A percentile compares a stretch with the other conserved stretches of the same genome.
These are phyloP conservation scores for Podilymbus podiceps DNA, from an alignment of 2,113 vertebrate species.

Conservation along the genomic window DNA sequence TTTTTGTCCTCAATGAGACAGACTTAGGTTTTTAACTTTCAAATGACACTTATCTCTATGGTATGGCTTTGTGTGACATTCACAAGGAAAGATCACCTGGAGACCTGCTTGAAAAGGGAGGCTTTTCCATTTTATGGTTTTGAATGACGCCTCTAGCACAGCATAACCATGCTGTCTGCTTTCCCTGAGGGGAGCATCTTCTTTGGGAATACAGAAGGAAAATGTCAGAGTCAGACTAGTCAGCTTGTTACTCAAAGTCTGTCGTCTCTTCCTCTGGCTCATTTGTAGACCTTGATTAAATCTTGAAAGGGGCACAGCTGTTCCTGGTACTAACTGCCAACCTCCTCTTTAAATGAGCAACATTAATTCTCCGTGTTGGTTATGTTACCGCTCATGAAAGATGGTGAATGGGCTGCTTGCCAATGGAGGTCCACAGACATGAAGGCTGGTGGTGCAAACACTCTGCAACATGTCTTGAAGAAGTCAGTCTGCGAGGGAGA, in stretches of 20 bases:
- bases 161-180: not conserved
- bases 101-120: not conserved
- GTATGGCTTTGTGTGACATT: not conserved
- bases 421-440: not conserved
- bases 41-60: not conserved
- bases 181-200: not conserved
- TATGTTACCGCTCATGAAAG: not conserved
- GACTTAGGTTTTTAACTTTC: not conserved
- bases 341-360: conserved; percentile 40
- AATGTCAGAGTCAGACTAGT: conserved; percentile 1
- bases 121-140: not conserved
- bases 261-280: conserved; percentile 22
- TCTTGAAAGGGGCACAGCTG: conserved; percentile 35
- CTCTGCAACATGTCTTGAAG: not conserved
- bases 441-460: not conserved
- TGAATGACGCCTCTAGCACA: not conserved
- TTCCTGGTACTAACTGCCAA: conserved; percentile 38
- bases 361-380: not conserved
- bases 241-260: not conserved
- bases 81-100: not conserved
- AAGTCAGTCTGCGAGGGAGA: not conserved
- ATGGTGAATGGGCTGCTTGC: conserved; percentile 37
- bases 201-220: not conserved
- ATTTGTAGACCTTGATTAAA: conserved; percentile 47
- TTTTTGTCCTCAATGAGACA: not conserved